Evolutionary conservation across 2,888 invertebrate species (phyloP).

Genomic region (Nymphalis c-album): DNA sequence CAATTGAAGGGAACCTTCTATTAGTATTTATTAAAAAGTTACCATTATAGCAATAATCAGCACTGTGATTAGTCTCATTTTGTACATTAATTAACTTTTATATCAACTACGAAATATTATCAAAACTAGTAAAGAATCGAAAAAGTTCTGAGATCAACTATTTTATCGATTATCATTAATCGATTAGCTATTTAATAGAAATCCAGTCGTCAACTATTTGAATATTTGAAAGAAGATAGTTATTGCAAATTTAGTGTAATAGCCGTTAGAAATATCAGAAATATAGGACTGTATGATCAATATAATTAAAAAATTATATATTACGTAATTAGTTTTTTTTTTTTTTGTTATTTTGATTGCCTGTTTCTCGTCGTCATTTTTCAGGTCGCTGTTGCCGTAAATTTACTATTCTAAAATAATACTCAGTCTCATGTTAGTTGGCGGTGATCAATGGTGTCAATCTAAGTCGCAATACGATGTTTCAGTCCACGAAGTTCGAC

Average conservation of each 20-base stretch:
- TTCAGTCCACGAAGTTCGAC: conserved; percentile 84
- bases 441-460: conserved; percentile 60
- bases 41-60: conserved; percentile 47
- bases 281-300: conserved; percentile 16
- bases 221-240: conserved; percentile 21
- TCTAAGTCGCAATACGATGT: conserved; percentile 82
- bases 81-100: conserved; percentile 69
- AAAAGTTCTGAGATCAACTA: conserved; percentile 44
- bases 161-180: conserved; percentile 33
- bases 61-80: conserved; percentile 71
- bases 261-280: conserved; percentile 12
- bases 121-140: conserved; percentile 51
- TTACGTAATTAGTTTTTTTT: conserved; percentile 13
- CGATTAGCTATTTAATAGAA: conserved; percentile 30
- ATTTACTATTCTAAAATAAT: conserved; percentile 70
- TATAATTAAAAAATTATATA: conserved; percentile 24
- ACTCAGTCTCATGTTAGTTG: conserved; percentile 80
- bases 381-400: conserved; percentile 59
- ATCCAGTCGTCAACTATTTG: conserved; percentile 23
- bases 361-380: conserved; percentile 40
- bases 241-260: conserved; percentile 20
- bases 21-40: conserved; percentile 43
- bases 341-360: conserved; percentile 52
- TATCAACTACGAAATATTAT: conserved; percentile 43
- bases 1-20: conserved; percentile 66